phyloP scores from a whole-genome alignment of 1,140 invertebrate genomes.

The Schlechtendalia chinensis region DNA sequence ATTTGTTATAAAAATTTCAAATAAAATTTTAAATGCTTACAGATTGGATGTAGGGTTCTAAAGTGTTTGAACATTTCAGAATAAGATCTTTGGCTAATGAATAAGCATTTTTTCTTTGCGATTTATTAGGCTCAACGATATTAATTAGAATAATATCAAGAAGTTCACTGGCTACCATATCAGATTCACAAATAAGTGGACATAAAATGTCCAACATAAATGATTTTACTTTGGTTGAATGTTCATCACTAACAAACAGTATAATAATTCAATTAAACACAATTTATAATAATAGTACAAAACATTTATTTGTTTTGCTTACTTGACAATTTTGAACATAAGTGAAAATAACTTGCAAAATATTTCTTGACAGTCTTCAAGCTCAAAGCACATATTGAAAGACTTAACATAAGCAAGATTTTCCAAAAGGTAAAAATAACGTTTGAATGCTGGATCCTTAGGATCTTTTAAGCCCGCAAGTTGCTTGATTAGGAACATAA shows the following conservation, averaged over 20 bases:
- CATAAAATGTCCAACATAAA: conserved; percentile 94
- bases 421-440: conserved; percentile 94
- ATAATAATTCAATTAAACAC: conserved; percentile 28
- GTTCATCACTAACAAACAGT: conserved; percentile 76
- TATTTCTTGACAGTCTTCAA: conserved; percentile 96
- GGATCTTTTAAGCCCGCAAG: conserved; percentile 90
- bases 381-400: conserved; percentile 98
- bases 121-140: conserved; percentile 93
- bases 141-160: conserved; percentile 92
- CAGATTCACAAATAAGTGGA: conserved; percentile 91
- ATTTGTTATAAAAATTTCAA: neutral
- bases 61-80: conserved; percentile 82
- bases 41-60: conserved; percentile 91
- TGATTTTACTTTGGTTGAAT: conserved; percentile 91
- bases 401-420: conserved; percentile 97
- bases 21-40: conserved; percentile 61
- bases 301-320: conserved; percentile 56
- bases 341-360: conserved; percentile 90
- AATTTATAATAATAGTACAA: neutral
- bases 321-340: conserved; percentile 97
- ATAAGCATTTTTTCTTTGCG: conserved; percentile 86
- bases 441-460: conserved; percentile 94
- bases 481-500: conserved; percentile 94
- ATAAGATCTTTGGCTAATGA: conserved; percentile 87
- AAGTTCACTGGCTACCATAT: conserved; percentile 89